These are phyloP conservation scores for Mizuhopecten yessoensis DNA, from an alignment of 1,140 invertebrate genomes.

Conservation along the genomic window DNA sequence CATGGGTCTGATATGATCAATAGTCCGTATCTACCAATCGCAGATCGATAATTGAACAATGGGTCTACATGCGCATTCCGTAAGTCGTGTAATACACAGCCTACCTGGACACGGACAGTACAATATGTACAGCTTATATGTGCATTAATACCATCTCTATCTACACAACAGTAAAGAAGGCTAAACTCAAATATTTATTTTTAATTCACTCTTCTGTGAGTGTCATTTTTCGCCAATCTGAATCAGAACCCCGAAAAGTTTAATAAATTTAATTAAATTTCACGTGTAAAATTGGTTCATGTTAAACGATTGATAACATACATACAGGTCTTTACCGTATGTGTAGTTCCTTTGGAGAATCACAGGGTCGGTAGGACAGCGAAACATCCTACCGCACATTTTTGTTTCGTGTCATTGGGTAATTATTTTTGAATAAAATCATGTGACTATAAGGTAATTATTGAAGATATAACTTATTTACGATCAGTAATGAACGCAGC, in stretches of 20 bases:
- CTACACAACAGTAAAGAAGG: not conserved
- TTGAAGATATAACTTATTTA: no score
- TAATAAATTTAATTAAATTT: conserved; percentile 1
- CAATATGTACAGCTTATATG: not conserved
- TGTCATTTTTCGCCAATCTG: not conserved
- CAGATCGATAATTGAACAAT: conserved; percentile 34
- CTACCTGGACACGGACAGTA: not conserved
- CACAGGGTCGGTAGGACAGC: no score
- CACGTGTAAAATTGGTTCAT: no score
- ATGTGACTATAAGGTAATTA: no score
- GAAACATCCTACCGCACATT: no score
- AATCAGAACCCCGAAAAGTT: not conserved
- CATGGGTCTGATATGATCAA: not conserved
- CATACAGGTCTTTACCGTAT: no score
- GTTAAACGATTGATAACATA: no score
- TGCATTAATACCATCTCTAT: not conserved
- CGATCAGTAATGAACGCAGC: no score
- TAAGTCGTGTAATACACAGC: conserved; percentile 33
- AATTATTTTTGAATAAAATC: no score
- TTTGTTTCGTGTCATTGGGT: no score
- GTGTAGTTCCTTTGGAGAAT: no score
- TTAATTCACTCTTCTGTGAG: not conserved
- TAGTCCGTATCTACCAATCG: conserved; percentile 5
- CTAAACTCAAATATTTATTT: not conserved
- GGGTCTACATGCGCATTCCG: conserved; percentile 19